Evolutionary conservation across 2,113 vertebrate species (phyloP).

Genomic region (Herpailurus yagouaroundi): DNA sequence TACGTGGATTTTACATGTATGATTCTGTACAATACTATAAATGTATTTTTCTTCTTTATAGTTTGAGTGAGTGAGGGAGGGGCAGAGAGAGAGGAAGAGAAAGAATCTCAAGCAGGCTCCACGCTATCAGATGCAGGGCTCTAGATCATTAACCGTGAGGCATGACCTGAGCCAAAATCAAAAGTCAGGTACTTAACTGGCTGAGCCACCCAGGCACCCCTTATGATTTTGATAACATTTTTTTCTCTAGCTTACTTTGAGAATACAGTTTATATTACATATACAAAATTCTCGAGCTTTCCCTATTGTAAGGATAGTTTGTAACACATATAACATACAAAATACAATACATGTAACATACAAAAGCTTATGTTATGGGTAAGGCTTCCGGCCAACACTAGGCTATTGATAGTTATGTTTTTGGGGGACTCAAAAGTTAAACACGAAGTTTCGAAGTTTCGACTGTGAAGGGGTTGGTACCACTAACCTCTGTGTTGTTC

Average conservation of each 20-base stretch:
- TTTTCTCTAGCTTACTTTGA: not conserved
- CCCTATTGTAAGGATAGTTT: not conserved
- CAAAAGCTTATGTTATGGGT: not conserved
- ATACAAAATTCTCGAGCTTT: not conserved
- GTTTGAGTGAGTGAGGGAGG: too few species aligned
- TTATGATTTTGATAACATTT: not conserved
- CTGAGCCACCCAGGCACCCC: too few species aligned
- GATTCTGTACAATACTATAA: not conserved
- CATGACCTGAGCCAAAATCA: too few species aligned
- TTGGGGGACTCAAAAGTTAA: not conserved
- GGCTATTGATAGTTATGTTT: not conserved
- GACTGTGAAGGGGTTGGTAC: not conserved
- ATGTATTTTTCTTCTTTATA: not conserved
- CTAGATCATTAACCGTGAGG: too few species aligned
- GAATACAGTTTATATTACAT: not conserved
- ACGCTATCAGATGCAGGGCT: too few species aligned
- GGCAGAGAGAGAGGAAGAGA: too few species aligned
- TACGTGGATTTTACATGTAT: not conserved
- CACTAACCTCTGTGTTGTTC: not conserved
- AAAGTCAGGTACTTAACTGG: too few species aligned
- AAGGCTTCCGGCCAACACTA: not conserved
- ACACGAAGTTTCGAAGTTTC: not conserved
- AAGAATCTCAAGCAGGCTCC: too few species aligned
- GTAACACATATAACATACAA: not conserved
- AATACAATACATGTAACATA: not conserved